Evolutionary conservation across 1,140 invertebrate genomes (phyloP), one percentile per base, ranked within the genome.

Genomic region (Hermatobates lingyangjiaoensis): DNA sequence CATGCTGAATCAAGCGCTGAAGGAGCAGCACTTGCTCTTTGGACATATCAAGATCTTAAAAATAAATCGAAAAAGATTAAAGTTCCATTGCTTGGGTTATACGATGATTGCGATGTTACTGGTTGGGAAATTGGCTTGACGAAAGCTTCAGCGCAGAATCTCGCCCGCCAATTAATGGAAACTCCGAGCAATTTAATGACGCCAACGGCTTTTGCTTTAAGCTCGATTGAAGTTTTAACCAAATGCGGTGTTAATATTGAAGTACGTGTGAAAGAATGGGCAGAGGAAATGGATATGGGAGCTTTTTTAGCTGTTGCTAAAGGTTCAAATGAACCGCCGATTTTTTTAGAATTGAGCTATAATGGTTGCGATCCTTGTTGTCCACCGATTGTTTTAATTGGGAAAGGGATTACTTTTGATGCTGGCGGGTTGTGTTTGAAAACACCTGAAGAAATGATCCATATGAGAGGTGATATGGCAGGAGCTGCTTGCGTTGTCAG

Each of bases 1-100:
- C 73, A 83, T 64, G 71, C 81, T 2, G 79, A 83, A 64, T 76
- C 80, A 25, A 74, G 81, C 3, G 83, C 83, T 2, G 84, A 88
- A 66, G 83, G 81, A 3, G 73, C 74, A 34, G 58, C 66, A 25
- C 65, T 89, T 27, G 68, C 69, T 34, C 60, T 77, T 3, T 83
- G 72, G 69, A 63, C 64, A 34, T 84, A 75, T 63, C 79, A 84
- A 67, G 78, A 79, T 48, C 30, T 52, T 15, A 58, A 56, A 44
- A 55, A 54, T 27, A 26, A 44, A 27, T 23, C 34, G 4, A 56
- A 50, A 23, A 42, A 45, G 21, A 51, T 50, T 34, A 46, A 50
- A 50, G 39, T 56, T 5, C 57, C 57, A 14, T 44, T 54, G n/a
- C 24, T 58, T 21, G 52, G 48, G 1, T 23, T 60, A 20, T 54